phyloP scores from a whole-genome alignment of 30 jellyfish, hydroid and myxozoan species.

The Turritopsis dohrnii region DNA sequence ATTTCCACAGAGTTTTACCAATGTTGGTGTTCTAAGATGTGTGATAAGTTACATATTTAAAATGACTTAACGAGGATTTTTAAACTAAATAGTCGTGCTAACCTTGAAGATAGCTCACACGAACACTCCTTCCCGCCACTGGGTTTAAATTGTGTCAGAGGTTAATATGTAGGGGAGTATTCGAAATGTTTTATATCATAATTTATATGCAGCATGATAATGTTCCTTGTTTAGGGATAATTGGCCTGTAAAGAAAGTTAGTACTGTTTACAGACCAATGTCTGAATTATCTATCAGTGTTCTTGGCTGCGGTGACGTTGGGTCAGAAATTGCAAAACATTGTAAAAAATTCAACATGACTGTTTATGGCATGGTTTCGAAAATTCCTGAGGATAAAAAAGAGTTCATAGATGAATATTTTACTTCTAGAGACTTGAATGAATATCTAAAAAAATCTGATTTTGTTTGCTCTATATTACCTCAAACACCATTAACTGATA shows the following conservation, averaged over 20 bases:
- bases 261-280: constrained; percentile 34
- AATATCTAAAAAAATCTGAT: constrained; percentile 44
- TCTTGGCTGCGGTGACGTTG: constrained; percentile 82
- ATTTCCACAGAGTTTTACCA: not conserved
- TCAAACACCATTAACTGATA: constrained; percentile 53
- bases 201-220: not conserved
- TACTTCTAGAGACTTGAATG: constrained; percentile 39
- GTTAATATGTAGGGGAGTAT: too few species aligned
- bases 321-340: constrained; percentile 46
- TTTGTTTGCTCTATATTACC: constrained; percentile 74
- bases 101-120: too few species aligned
- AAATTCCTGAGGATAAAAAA: not conserved
- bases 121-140: too few species aligned
- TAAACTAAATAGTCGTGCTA: too few species aligned
- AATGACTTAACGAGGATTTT: too few species aligned
- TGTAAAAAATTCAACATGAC: constrained; percentile 73
- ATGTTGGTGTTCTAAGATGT: not conserved
- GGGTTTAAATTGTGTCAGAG: too few species aligned
- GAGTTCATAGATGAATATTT: constrained; percentile 36
- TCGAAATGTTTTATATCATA: not conserved
- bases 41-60: too few species aligned
- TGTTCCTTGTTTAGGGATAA: not conserved
- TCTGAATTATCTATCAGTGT: constrained; percentile 45
- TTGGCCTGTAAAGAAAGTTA: not conserved
- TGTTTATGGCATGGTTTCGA: constrained; percentile 69